A percentile compares a stretch with the other conserved stretches of the same genome.
phyloP scores from a whole-genome alignment of 2,797 vertebrate genomes.

The Gallinago solitaria region DNA sequence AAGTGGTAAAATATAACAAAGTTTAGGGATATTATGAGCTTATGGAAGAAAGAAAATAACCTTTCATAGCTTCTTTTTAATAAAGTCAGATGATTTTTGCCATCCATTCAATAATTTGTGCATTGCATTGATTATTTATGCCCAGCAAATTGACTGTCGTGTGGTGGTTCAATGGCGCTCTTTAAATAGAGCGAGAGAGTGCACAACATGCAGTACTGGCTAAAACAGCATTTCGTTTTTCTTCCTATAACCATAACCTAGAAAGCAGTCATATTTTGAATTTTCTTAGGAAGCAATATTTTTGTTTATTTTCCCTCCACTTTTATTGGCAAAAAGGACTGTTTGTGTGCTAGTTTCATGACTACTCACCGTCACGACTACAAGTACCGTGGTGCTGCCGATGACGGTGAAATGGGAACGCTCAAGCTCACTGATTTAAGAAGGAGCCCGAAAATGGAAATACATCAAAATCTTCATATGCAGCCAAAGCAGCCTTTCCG shows the following conservation, averaged over 20 bases:
- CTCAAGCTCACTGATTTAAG: neutral
- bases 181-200: constrained; percentile 75
- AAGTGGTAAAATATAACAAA: neutral
- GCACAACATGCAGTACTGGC: constrained; percentile 14
- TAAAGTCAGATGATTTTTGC: constrained; percentile 57
- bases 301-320: neutral
- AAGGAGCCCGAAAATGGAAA: constrained; percentile 7
- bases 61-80: neutral
- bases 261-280: neutral
- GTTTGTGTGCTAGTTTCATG: neutral
- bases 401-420: neutral
- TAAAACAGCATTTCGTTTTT: constrained; percentile 1
- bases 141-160: constrained; percentile 77
- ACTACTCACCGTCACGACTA: neutral
- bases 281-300: neutral
- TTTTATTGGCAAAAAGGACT: neutral
- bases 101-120: constrained; percentile 70
- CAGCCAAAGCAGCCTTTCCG: constrained; percentile 57
- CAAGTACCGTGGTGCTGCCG: constrained; percentile 23
- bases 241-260: neutral
- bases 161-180: constrained; percentile 75
- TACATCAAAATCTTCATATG: constrained; percentile 28
- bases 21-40: neutral
- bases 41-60: neutral
- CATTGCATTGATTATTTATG: constrained; percentile 88